These are phyloP conservation scores for Galerucella nymphaeae DNA, from an alignment of 2,888 invertebrate genomes.

Conservation along the genomic window DNA sequence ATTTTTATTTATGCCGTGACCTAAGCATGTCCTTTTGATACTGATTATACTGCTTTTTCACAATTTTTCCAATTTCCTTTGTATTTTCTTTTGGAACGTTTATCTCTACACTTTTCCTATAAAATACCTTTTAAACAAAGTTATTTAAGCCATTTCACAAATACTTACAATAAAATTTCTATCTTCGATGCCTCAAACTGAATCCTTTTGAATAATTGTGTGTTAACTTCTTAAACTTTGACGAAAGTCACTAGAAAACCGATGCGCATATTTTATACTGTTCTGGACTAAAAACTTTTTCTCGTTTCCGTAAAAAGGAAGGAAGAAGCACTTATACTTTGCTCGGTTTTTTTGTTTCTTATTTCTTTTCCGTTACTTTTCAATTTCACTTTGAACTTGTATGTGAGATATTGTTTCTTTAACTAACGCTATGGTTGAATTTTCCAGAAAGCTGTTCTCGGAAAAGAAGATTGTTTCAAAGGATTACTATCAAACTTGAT, in stretches of 20 bases:
- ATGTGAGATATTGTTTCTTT: slow-evolving; percentile 38
- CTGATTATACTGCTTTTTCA: no score
- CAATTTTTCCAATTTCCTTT: no score
- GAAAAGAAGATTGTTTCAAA: slow-evolving; percentile 16
- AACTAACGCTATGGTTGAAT: slow-evolving; percentile 11
- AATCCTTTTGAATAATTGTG: slow-evolving; percentile 33
- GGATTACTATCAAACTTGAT: neutral
- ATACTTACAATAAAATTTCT: slow-evolving; percentile 31
- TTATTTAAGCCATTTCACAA: slow-evolving; percentile 11
- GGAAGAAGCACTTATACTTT: slow-evolving; percentile 45
- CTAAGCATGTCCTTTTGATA: no score
- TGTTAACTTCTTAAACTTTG: slow-evolving; percentile 36
- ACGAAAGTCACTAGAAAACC: slow-evolving; percentile 38
- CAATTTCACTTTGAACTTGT: slow-evolving; percentile 40
- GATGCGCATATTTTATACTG: slow-evolving; percentile 48
- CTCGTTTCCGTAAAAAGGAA: slow-evolving; percentile 42
- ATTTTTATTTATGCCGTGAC: no score
- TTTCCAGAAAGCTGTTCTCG: slow-evolving; percentile 1
- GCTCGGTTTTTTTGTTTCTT: slow-evolving; percentile 40
- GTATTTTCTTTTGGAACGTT: no score
- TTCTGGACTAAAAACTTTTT: slow-evolving; percentile 46
- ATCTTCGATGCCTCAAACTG: slow-evolving; percentile 20
- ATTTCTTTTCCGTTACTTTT: slow-evolving; percentile 43
- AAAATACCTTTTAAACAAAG: neutral
- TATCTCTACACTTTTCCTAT: neutral